These are phyloP conservation scores for Drosophila ambigua DNA, from an alignment of 1,140 invertebrate species.

Conservation along the genomic window DNA sequence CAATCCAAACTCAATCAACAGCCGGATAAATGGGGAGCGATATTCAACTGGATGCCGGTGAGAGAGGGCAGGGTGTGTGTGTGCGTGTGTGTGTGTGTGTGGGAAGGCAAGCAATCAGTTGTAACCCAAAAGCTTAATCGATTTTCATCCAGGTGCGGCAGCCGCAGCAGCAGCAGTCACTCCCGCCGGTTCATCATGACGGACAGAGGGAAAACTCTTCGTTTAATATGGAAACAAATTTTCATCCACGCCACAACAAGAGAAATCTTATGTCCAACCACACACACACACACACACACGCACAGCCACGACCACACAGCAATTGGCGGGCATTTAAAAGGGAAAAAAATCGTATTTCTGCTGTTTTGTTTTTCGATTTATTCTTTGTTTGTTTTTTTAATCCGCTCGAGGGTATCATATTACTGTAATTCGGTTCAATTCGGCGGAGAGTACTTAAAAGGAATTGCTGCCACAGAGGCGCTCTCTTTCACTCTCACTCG, in stretches of 20 bases:
- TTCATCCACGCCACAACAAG: slow-evolving; percentile 43
- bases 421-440: too few relatives aligned
- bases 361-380: too few relatives aligned
- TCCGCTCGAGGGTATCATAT: too few relatives aligned
- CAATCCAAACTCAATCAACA: slow-evolving; percentile 41
- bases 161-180: slow-evolving; percentile 11
- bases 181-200: slow-evolving; percentile 7
- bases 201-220: slow-evolving; percentile 2
- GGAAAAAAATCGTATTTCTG: too few relatives aligned
- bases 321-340: too few relatives aligned
- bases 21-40: slow-evolving; percentile 1
- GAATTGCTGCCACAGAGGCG: too few relatives aligned
- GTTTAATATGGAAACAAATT: slow-evolving; percentile 59
- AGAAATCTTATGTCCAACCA: slow-evolving; percentile 41
- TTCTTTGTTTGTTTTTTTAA: too few relatives aligned
- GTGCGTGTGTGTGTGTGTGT: background rate
- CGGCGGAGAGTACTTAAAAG: too few relatives aligned
- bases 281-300: slow-evolving; percentile 1
- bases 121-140: slow-evolving; percentile 59
- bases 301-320: background rate
- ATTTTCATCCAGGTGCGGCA: slow-evolving; percentile 50
- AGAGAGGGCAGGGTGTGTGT: background rate
- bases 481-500: too few relatives aligned
- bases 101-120: slow-evolving; percentile 50
- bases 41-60: background rate